Conservation (phyloP, 1,140 invertebrate species). For the Ridgeia piscesae region DNA sequence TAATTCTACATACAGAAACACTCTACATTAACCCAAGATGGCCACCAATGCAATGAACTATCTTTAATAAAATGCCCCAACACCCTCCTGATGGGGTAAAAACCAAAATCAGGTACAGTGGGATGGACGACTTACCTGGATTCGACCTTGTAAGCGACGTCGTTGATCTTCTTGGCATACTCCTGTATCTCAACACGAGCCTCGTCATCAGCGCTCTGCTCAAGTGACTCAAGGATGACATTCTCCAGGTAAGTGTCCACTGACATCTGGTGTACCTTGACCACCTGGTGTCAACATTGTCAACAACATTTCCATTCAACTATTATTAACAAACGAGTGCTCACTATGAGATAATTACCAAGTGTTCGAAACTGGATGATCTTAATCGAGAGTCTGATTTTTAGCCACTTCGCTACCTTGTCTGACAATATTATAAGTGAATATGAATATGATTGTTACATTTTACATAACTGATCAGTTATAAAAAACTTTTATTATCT, state of each 20-base stretch:
- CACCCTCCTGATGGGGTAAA: not conserved
- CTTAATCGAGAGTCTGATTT: too few relatives aligned
- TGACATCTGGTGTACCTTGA: slow-evolving; percentile 65
- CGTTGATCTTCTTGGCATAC: slow-evolving; percentile 66
- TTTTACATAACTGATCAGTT: too few relatives aligned
- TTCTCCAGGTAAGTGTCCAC: slow-evolving; percentile 68
- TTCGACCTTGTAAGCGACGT: slow-evolving; percentile 59
- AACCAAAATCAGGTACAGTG: not conserved
- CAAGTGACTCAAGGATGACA: slow-evolving; percentile 66
- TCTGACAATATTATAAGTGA: too few relatives aligned
- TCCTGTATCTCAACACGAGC: slow-evolving; percentile 62
- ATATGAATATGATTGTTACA: too few relatives aligned
- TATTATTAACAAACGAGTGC: not conserved
- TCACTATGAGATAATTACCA: not conserved
- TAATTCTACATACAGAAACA: too few relatives aligned
- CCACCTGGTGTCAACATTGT: slow-evolving; percentile 44
- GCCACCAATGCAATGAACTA: not conserved
- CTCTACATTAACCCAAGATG: too few relatives aligned
- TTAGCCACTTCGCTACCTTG: too few relatives aligned
- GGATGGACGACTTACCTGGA: slow-evolving; percentile 39
- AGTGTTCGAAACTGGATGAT: too few relatives aligned
- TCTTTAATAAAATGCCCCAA: not conserved
- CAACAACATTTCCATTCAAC: not conserved
- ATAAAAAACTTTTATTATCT: too few relatives aligned
- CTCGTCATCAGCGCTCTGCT: slow-evolving; percentile 63